These are phyloP conservation scores for Trissoscelio sp. DNA, from an alignment of 2,888 invertebrate genomes.

Conservation along the genomic window DNA sequence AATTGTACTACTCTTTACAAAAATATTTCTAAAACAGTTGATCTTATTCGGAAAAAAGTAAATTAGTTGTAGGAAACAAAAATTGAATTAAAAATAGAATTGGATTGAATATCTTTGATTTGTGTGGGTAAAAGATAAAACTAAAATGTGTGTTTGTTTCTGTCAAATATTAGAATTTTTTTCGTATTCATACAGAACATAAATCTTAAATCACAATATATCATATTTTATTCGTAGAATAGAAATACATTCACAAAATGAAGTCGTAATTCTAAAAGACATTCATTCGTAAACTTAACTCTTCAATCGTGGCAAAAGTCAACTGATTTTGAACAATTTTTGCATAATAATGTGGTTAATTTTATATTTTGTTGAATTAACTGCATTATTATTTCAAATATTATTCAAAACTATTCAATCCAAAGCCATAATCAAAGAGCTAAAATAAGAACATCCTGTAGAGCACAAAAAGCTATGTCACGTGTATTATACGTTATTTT, in stretches of 20 bases:
- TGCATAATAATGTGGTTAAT: too few species aligned
- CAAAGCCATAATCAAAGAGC: too few species aligned
- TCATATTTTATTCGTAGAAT: constrained; percentile 37
- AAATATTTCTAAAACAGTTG: constrained; percentile 12
- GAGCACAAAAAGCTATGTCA: too few species aligned
- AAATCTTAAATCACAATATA: constrained; percentile 64
- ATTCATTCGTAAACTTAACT: constrained; percentile 39
- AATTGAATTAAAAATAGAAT: too few species aligned
- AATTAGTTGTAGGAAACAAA: too few species aligned
- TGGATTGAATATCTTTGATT: too few species aligned
- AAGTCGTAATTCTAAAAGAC: constrained; percentile 40
- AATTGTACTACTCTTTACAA: constrained; percentile 12
- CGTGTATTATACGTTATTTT: too few species aligned
- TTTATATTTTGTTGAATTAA: too few species aligned
- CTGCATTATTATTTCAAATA: constrained; percentile 24
- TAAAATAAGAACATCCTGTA: too few species aligned
- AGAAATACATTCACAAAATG: constrained; percentile 50
- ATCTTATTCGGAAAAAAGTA: neutral
- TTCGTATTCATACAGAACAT: constrained; percentile 52
- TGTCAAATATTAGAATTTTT: constrained; percentile 51
- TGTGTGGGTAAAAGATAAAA: constrained; percentile 44
- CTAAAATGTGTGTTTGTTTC: constrained; percentile 47
- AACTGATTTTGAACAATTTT: too few species aligned
- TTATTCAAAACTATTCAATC: constrained; percentile 12
- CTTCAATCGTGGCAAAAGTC: too few species aligned